phyloP scores from a whole-genome alignment of 2,113 vertebrate genomes.

The Zosterops hypoxanthus region DNA sequence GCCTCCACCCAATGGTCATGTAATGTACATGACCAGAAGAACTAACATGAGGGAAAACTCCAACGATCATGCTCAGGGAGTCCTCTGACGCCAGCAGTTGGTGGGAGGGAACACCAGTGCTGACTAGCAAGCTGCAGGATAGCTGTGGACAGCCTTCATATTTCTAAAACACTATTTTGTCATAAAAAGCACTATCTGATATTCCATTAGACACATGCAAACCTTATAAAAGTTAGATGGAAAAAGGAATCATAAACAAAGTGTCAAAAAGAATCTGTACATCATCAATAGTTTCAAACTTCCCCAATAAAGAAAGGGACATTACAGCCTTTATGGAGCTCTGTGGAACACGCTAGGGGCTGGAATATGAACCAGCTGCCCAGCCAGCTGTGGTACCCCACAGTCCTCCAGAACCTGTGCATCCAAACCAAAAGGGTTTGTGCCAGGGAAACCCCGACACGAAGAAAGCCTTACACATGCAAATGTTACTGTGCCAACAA shows the following conservation, averaged over 20 bases:
- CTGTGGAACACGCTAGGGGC: background rate
- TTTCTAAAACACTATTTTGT: background rate
- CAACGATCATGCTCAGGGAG: constrained; percentile 55
- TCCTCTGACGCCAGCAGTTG: constrained; percentile 47
- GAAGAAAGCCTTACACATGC: background rate
- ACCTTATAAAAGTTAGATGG: background rate
- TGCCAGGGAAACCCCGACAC: background rate
- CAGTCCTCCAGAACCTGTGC: accelerated
- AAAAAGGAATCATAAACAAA: background rate
- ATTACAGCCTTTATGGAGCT: background rate
- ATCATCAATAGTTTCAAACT: background rate
- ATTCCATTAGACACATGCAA: background rate
- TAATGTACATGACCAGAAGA: constrained; percentile 56
- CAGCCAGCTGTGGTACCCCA: background rate
- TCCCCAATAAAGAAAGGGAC: background rate
- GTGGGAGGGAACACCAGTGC: constrained; percentile 43
- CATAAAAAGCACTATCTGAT: background rate
- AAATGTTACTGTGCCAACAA: background rate
- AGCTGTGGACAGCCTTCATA: background rate
- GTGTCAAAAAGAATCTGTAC: background rate
- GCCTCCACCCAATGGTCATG: constrained; percentile 78
- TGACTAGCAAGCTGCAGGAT: constrained; percentile 8
- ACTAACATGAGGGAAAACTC: constrained; percentile 74
- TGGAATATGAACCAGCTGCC: constrained; percentile 7
- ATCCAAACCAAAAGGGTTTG: background rate